Evolutionary conservation across 1,140 invertebrate genomes (phyloP).

Genomic region (Brachionus koreanus): DNA sequence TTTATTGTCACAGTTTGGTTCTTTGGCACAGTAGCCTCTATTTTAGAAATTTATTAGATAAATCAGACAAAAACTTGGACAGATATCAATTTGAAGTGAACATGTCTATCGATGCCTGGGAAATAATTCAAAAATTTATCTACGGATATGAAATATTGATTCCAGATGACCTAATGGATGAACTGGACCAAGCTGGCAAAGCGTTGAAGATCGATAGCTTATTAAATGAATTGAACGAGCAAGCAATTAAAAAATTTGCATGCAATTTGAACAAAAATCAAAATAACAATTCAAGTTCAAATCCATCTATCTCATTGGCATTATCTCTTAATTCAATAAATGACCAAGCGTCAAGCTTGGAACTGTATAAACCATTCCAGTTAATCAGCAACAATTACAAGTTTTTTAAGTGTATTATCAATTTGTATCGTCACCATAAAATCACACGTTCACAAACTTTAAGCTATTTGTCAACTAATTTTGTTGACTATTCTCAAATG

Average conservation of each 20-base stretch:
- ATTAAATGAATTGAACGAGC: not conserved
- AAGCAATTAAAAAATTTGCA: not conserved
- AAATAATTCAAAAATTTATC: constrained; percentile 19
- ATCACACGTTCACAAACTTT: not conserved
- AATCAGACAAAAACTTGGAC: not conserved
- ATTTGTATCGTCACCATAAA: not conserved
- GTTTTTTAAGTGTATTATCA: constrained; percentile 22
- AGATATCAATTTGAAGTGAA: not conserved
- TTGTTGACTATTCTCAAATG: constrained; percentile 21
- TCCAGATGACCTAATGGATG: not conserved
- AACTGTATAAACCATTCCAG: not conserved
- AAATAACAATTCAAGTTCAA: not conserved
- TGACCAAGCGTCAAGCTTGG: not conserved
- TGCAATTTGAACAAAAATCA: not conserved
- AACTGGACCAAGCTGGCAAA: not conserved
- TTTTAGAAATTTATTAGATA: constrained; percentile 1
- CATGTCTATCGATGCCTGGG: not conserved
- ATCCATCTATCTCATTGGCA: not conserved
- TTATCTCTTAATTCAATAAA: not conserved
- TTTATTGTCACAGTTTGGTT: constrained; percentile 7
- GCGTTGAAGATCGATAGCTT: not conserved
- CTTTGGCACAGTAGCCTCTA: not conserved
- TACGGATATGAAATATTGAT: not conserved
- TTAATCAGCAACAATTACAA: not conserved
- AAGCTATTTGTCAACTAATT: not conserved